Conservation (phyloP, 1,140 invertebrate species). For the Trichonephila clavata region DNA sequence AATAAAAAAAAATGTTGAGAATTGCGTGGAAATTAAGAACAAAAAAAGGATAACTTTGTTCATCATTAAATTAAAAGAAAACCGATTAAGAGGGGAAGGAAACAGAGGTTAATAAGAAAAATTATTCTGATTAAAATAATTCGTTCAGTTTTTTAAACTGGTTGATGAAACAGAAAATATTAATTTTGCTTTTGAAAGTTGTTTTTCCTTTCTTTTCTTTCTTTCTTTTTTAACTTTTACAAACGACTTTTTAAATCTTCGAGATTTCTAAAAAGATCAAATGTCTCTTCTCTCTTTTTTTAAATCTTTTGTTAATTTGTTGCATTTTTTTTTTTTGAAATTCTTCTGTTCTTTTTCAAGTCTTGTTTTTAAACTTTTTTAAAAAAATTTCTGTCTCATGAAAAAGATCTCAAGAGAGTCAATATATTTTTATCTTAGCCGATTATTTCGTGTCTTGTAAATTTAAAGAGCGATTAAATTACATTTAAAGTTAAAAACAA, state of each 20-base stretch:
- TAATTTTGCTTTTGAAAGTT: not conserved
- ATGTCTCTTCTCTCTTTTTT: too few species aligned
- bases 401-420: too few species aligned
- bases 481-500: too few species aligned
- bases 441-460: too few species aligned
- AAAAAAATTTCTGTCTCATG: too few species aligned
- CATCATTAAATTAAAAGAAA: not conserved
- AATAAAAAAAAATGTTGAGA: not conserved
- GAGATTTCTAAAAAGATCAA: too few species aligned
- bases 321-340: too few species aligned
- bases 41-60: constrained; percentile 5
- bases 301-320: too few species aligned
- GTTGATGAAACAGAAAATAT: not conserved
- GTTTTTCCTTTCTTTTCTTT: not conserved
- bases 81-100: not conserved
- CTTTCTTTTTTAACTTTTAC: not conserved
- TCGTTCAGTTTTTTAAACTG: not conserved
- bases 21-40: not conserved
- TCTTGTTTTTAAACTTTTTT: too few species aligned
- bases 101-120: not conserved
- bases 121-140: not conserved
- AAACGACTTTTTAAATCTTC: not conserved
- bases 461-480: too few species aligned
- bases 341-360: too few species aligned
- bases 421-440: too few species aligned